Base-by-base conservation (phyloP, 2,113 vertebrate genomes). In the Coptodon rendalli region DNA sequence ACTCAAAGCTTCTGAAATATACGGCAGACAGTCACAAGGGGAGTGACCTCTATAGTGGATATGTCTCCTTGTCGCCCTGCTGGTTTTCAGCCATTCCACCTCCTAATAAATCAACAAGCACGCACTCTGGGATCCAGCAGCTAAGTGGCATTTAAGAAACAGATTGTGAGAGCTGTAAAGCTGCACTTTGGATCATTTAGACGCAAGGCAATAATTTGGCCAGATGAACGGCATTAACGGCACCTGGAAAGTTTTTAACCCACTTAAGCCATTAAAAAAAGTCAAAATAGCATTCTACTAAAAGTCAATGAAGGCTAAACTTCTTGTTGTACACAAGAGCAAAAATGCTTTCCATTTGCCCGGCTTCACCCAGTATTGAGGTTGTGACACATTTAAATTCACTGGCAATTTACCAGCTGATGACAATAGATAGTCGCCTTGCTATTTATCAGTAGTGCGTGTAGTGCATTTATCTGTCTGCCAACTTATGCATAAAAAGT, bases 121-220 rank as follows among this genome's bases (percentile, higher is more conserved):
- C 89, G 79, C 85, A 91, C 85, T 93, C 91, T 84, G 89, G 79
- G 83, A 93, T 95, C 93, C 93, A 87, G 92, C 83, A 93, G 94
- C 92, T 94, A 93, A 94, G 92, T 95, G 95, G 93, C 94, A 96
- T 96, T 96, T 95, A 95, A 92, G 92, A 91, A 94, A 93, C 93
- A 92, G 95, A 91, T 93, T 93, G 92, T 91, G 83, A 91, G 90
- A 91, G 88, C 80, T 90, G 85, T 89, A 90, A 91, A 92, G 84
- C 93, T 93, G 91, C 87, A 90, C 94, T 94, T 95, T 94, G 83
- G 92, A 91, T 88, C 86, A 93, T 94, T 96, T 93, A 93, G 94
- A 94, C 66, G 27, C 93, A 79, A 88, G 82, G 81, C 92, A 93
- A 93, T 95, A 89, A 95, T 97, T 96, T 95, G 89, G 89, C 86